Evolutionary conservation across 2,888 invertebrate species (phyloP).

Genomic region (Aphodius granarius): DNA sequence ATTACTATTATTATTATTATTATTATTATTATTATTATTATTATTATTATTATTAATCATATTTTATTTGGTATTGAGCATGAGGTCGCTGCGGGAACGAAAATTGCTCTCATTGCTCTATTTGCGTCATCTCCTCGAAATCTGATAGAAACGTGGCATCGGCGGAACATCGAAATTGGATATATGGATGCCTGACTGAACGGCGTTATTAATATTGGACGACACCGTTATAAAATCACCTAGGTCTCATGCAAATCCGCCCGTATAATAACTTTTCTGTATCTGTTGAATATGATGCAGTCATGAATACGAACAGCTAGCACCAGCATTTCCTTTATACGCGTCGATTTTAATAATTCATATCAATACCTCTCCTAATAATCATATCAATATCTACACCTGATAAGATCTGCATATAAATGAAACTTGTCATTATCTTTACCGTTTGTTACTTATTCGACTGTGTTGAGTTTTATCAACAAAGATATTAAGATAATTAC

Average conservation of each 20-base stretch:
- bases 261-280: neutral
- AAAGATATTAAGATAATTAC: no score
- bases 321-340: neutral
- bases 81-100: neutral
- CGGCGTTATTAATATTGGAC: neutral
- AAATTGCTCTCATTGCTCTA: neutral
- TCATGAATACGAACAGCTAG: neutral
- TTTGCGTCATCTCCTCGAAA: neutral
- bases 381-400: no score
- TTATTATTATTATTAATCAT: no score
- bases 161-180: neutral
- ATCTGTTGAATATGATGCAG: neutral
- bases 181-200: neutral
- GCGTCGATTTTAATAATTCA: neutral
- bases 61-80: neutral
- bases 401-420: no score
- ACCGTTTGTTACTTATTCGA: no score
- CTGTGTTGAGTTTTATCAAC: no score
- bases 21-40: no score
- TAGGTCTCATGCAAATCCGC: neutral
- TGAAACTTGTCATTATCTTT: no score
- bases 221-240: neutral
- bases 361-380: neutral
- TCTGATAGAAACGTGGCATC: neutral
- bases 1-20: no score